A percentile compares a stretch with the other conserved stretches of the same genome.
phyloP scores from a whole-genome alignment of 1,140 invertebrate genomes.

The Drosophila albomicans region DNA sequence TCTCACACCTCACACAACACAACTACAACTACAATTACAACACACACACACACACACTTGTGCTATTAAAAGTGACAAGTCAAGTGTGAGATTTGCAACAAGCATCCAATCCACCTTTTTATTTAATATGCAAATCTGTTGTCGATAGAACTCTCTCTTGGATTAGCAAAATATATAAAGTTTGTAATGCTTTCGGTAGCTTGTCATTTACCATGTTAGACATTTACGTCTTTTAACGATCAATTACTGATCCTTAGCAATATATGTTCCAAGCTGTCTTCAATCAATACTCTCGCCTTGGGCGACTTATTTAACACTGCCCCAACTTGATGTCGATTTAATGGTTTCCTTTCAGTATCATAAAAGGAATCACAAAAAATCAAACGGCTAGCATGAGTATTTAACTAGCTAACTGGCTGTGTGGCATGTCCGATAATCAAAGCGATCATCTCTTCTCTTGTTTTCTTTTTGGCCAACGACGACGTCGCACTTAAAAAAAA shows the following conservation, averaged over 20 bases:
- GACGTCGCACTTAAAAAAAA: slow-evolving; percentile 5
- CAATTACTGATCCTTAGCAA: background rate
- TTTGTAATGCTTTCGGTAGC: too few species aligned
- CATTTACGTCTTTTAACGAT: background rate
- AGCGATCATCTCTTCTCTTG: slow-evolving; percentile 22
- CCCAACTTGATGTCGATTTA: background rate
- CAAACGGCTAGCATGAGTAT: slow-evolving; percentile 4
- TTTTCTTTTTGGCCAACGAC: slow-evolving; percentile 21
- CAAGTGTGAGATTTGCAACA: slow-evolving; percentile 8
- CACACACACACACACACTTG: slow-evolving; percentile 12
- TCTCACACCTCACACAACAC: slow-evolving; percentile 24
- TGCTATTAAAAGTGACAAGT: slow-evolving; percentile 1
- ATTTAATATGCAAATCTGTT: background rate
- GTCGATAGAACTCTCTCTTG: background rate
- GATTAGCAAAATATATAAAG: too few species aligned
- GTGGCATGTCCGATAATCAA: slow-evolving; percentile 29
- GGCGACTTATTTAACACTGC: background rate
- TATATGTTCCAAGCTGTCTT: background rate
- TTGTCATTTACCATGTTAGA: too few species aligned
- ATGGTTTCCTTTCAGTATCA: slow-evolving; percentile 14
- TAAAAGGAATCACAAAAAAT: slow-evolving; percentile 12
- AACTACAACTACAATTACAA: background rate
- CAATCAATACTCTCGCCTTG: background rate
- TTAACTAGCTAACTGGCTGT: slow-evolving; percentile 13
- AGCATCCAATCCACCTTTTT: background rate